These are phyloP conservation scores for Donacobius atricapilla DNA, from an alignment of 2,113 vertebrate species.

Conservation along the genomic window DNA sequence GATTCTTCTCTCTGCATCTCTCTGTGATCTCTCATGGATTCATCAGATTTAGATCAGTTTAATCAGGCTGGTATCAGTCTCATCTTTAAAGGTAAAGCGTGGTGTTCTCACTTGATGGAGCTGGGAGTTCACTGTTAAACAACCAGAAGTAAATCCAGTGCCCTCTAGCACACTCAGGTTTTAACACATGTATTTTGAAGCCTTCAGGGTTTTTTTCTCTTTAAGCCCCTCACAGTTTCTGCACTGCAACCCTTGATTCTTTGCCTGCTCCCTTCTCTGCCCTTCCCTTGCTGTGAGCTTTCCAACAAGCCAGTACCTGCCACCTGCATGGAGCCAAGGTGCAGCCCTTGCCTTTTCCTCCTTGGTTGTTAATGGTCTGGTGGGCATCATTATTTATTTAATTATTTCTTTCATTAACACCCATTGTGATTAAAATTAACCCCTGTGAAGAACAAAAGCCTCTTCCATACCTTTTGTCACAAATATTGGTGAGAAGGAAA, in stretches of 20 bases:
- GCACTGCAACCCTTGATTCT: background rate
- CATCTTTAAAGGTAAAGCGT: background rate
- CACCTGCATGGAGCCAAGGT: rapidly evolving
- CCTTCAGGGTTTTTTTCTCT: background rate
- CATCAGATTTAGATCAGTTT: background rate
- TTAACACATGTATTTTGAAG: background rate
- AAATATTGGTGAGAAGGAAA: background rate
- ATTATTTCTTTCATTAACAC: background rate
- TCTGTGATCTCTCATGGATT: background rate
- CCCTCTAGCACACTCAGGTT: background rate
- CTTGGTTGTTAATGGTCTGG: background rate
- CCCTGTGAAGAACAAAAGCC: rapidly evolving
- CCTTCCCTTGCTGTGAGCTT: background rate
- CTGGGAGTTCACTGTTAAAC: background rate
- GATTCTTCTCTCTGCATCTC: background rate
- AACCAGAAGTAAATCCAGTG: background rate
- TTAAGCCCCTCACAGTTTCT: background rate
- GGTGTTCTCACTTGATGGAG: background rate
- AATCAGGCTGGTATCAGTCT: background rate
- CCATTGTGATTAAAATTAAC: background rate
- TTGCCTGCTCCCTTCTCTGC: background rate
- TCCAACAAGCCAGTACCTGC: rapidly evolving
- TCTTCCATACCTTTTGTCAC: background rate
- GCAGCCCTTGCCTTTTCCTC: background rate
- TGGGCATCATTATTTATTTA: background rate